phyloP scores from a whole-genome alignment of 2,113 vertebrate species.

The human region DNA sequence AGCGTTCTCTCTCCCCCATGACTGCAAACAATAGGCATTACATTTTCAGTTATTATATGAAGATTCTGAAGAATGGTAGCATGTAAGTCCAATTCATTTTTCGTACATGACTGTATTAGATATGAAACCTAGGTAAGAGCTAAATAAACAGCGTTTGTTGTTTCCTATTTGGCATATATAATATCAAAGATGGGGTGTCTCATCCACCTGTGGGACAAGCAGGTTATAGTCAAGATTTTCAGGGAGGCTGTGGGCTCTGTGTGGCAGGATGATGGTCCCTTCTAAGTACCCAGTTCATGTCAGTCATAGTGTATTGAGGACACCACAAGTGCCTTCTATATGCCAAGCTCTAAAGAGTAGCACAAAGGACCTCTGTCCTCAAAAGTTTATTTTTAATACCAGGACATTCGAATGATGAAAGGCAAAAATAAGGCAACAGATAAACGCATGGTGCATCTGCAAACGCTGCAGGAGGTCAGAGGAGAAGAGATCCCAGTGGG shows the following conservation, averaged over 20 bases:
- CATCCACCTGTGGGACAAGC: neutral
- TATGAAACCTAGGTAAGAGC: neutral
- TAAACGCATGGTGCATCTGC: rapidly evolving
- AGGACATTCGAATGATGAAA: neutral
- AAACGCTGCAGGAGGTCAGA: neutral
- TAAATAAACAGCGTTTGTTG: neutral
- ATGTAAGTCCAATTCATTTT: neutral
- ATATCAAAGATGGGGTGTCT: neutral
- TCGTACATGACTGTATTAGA: neutral
- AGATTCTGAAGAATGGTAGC: neutral
- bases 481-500: neutral
- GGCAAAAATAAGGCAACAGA: neutral
- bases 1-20: neutral
- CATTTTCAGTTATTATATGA: neutral
- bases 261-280: neutral
- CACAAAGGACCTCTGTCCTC: neutral
- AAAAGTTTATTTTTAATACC: neutral
- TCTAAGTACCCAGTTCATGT: neutral
- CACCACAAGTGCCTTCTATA: neutral
- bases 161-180: neutral
- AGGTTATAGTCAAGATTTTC: neutral
- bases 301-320: neutral
- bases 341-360: neutral
- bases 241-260: neutral
- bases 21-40: neutral